Evolutionary conservation across 2,888 invertebrate species (phyloP).

Genomic region (Auanema sp.): DNA sequence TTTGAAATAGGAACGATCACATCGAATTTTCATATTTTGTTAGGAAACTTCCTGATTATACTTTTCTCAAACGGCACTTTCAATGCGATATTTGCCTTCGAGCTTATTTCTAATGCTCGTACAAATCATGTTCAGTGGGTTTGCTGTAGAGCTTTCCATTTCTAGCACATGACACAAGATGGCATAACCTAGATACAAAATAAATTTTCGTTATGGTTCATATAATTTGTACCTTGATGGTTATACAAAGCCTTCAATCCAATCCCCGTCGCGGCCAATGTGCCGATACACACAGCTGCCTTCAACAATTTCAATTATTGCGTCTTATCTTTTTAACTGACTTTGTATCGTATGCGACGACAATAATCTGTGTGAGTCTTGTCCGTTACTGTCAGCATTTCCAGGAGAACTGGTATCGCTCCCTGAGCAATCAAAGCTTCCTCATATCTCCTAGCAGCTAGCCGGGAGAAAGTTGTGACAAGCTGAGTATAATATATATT

Average conservation of each 20-base stretch:
- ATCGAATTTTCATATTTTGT: neutral
- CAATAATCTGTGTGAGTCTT: constrained; percentile 46
- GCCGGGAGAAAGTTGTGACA: constrained; percentile 53
- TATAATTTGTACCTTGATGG: constrained; percentile 39
- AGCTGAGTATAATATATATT: constrained; percentile 26
- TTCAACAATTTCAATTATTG: constrained; percentile 7
- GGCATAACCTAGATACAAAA: constrained; percentile 40
- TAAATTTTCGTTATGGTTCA: neutral
- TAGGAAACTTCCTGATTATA: neutral
- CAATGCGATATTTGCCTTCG: constrained; percentile 44
- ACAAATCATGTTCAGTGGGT: constrained; percentile 55
- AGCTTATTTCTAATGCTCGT: constrained; percentile 48
- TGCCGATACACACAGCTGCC: constrained; percentile 59
- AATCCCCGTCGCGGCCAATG: constrained; percentile 48
- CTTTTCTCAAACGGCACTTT: constrained; percentile 42
- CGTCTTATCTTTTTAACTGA: neutral
- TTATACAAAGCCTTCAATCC: constrained; percentile 55
- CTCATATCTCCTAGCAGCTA: constrained; percentile 54
- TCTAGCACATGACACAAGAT: constrained; percentile 47
- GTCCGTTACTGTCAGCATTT: constrained; percentile 50
- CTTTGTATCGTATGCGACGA: constrained; percentile 55
- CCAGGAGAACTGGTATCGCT: constrained; percentile 51
- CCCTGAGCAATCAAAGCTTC: constrained; percentile 50
- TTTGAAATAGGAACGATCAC: neutral
- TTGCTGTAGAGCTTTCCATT: constrained; percentile 41